Conservation (phyloP, 2,888 invertebrate species). For the Lasiommata megera region DNA sequence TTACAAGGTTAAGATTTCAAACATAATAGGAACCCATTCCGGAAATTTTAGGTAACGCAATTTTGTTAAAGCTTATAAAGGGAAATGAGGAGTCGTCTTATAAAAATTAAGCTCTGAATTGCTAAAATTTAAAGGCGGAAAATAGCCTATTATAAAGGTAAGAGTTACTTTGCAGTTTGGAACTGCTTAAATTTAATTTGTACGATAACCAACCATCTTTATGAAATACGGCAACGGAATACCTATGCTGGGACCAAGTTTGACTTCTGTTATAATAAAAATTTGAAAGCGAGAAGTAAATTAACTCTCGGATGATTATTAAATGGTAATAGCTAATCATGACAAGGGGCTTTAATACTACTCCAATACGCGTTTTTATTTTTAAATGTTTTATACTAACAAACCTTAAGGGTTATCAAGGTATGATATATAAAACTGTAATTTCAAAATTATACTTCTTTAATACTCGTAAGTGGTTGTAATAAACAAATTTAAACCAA, state of each 20-base stretch:
- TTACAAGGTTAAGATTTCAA: background rate
- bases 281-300: too few species aligned
- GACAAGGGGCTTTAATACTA: too few species aligned
- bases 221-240: background rate
- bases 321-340: too few species aligned
- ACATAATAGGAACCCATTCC: background rate
- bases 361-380: too few species aligned
- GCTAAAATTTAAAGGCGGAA: slow-evolving; percentile 10
- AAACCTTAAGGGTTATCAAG: too few species aligned
- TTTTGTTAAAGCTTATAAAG: slow-evolving; percentile 7
- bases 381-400: too few species aligned
- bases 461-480: too few species aligned
- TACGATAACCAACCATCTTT: background rate
- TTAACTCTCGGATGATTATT: too few species aligned
- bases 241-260: too few species aligned
- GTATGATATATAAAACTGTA: too few species aligned
- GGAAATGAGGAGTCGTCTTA: background rate
- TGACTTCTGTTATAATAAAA: background rate
- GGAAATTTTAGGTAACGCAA: slow-evolving; percentile 7
- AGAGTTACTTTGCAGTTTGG: slow-evolving; percentile 1
- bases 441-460: too few species aligned
- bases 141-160: slow-evolving; percentile 8
- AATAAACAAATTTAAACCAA: too few species aligned
- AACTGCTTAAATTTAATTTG: background rate
- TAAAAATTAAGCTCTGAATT: background rate